Conservation (phyloP, 2,113 vertebrate genomes). For the Enhydra lutris region DNA sequence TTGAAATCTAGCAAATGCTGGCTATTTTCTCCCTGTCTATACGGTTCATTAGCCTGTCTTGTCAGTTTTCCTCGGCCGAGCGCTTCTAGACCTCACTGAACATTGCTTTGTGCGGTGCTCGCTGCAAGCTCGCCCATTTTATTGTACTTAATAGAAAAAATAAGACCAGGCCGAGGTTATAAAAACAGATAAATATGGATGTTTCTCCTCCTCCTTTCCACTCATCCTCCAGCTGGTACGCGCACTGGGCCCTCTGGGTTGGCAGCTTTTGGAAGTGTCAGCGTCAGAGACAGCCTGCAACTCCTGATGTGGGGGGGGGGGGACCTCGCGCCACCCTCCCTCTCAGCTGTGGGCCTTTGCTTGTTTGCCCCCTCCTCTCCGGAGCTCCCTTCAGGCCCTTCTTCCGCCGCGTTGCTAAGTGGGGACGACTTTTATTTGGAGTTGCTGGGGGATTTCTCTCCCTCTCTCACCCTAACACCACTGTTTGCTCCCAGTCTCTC, state of each 20-base stretch:
- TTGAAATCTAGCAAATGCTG: constrained; percentile 89
- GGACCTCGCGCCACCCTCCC: not conserved
- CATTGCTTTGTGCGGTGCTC: constrained; percentile 90
- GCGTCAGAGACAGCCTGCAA: not conserved
- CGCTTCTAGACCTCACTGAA: constrained; percentile 94
- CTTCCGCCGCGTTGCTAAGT: constrained; percentile 16
- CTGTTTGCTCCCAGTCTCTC: not conserved
- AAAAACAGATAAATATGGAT: constrained; percentile 76
- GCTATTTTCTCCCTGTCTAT: constrained; percentile 89
- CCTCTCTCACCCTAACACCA: not conserved
- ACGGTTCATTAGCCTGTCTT: constrained; percentile 95
- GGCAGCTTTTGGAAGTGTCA: constrained; percentile 55
- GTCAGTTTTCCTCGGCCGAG: constrained; percentile 92
- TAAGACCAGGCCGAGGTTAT: constrained; percentile 74
- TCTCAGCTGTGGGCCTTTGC: not conserved
- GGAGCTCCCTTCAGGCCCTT: not conserved
- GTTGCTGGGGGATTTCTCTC: not conserved
- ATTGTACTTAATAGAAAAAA: constrained; percentile 80
- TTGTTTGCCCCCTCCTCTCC: not conserved
- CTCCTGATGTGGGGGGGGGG: constrained; percentile 29
- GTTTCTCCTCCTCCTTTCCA: constrained; percentile 64
- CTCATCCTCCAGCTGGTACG: constrained; percentile 61
- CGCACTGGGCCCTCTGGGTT: constrained; percentile 36
- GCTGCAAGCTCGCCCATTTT: constrained; percentile 82
- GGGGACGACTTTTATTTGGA: constrained; percentile 59